Evolutionary conservation across 2,888 invertebrate genomes (phyloP).

Genomic region (Nemotelus nigrinus): DNA sequence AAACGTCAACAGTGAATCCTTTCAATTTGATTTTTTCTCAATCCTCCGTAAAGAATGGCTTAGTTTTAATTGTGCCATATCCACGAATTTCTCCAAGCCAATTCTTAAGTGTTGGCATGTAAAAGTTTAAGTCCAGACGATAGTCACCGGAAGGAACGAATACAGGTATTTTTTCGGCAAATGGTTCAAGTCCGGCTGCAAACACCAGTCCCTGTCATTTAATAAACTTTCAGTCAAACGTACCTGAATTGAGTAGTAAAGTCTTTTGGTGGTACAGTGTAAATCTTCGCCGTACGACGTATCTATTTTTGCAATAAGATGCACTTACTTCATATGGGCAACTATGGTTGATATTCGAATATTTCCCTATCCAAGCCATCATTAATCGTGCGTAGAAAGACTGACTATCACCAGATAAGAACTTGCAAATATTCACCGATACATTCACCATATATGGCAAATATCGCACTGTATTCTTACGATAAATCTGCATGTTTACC

Average conservation of each 20-base stretch:
- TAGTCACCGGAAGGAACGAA: constrained; percentile 21
- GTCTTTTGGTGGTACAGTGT: too few relatives aligned
- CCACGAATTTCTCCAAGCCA: constrained; percentile 3
- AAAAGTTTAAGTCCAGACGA: constrained; percentile 14
- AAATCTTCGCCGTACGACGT: too few relatives aligned
- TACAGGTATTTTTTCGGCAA: constrained; percentile 21
- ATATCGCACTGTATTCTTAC: constrained; percentile 20
- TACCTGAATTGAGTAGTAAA: too few relatives aligned
- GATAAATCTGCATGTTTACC: constrained; percentile 16
- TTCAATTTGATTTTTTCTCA: too few relatives aligned
- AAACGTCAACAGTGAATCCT: too few relatives aligned
- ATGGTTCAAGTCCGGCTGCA: constrained; percentile 12
- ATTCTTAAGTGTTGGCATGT: neutral
- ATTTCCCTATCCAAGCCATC: constrained; percentile 20
- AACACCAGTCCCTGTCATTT: neutral
- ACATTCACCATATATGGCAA: constrained; percentile 28
- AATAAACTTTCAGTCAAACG: neutral
- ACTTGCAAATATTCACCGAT: constrained; percentile 23
- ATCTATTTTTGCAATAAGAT: too few relatives aligned
- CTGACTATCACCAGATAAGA: neutral
- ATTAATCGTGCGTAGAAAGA: constrained; percentile 4
- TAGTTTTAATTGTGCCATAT: neutral
- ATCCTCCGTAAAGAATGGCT: too few relatives aligned
- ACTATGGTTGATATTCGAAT: constrained; percentile 37
- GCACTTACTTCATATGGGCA: constrained; percentile 28